Evolutionary conservation across 2,113 vertebrate genomes (phyloP).

Genomic region (Lepisosteus osseus): DNA sequence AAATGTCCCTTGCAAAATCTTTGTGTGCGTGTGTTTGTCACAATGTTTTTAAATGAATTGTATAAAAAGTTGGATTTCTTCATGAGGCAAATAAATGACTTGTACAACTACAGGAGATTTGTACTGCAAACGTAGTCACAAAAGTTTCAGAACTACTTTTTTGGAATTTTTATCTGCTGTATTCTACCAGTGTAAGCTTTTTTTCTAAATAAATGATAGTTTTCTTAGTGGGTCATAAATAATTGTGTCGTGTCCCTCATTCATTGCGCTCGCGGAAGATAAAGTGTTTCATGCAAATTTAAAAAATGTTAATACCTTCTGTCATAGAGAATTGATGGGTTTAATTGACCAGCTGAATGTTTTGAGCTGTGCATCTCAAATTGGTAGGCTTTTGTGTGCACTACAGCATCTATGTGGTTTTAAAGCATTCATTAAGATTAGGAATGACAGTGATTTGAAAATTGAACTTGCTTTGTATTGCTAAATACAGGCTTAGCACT

Average conservation of each 20-base stretch:
- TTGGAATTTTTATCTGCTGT: constrained; percentile 96
- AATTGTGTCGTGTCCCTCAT: constrained; percentile 24
- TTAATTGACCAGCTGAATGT: constrained; percentile 5
- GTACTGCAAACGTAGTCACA: constrained; percentile 78
- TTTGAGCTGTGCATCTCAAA: neutral
- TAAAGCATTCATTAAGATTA: constrained; percentile 4
- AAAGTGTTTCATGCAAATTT: constrained; percentile 5
- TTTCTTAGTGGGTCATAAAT: constrained; percentile 88
- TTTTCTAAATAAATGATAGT: constrained; percentile 94
- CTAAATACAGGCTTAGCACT: neutral
- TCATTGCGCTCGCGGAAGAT: constrained; percentile 4
- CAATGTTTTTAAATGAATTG: constrained; percentile 87
- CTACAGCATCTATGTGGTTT: neutral
- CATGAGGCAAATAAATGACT: constrained; percentile 63
- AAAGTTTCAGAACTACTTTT: constrained; percentile 87
- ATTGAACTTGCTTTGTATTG: neutral
- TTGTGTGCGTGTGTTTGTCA: constrained; percentile 58
- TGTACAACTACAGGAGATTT: constrained; percentile 75
- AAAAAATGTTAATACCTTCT: constrained; percentile 1
- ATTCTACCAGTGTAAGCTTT: constrained; percentile 94
- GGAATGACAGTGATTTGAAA: neutral
- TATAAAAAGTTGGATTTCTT: constrained; percentile 60
- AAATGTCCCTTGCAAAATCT: constrained; percentile 62
- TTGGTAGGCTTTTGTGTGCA: neutral
- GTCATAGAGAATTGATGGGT: constrained; percentile 13